Evolutionary conservation across 2,888 invertebrate genomes (phyloP).

Genomic region (Rhodophaea formosa): DNA sequence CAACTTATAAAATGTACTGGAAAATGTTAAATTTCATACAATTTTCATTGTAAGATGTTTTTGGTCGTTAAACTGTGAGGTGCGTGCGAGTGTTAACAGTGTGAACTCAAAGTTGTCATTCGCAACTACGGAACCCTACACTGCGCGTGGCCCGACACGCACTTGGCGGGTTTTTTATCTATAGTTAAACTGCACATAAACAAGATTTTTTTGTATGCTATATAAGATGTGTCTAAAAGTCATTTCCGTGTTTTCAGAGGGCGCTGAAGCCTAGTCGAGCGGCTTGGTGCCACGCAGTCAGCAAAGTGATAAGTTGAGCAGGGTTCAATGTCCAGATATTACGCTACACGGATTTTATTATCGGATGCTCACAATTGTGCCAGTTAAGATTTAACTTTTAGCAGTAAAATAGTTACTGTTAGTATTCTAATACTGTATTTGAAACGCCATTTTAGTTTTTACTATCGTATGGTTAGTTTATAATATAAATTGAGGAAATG

Average conservation of each 20-base stretch:
- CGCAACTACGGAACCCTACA: too few relatives aligned
- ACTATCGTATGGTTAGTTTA: constrained; percentile 33
- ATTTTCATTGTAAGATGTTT: too few relatives aligned
- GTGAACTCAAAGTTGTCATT: too few relatives aligned
- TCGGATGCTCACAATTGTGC: constrained; percentile 77
- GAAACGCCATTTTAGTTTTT: constrained; percentile 48
- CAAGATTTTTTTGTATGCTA: too few relatives aligned
- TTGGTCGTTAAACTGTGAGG: too few relatives aligned
- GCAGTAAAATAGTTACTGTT: constrained; percentile 59
- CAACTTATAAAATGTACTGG: too few relatives aligned
- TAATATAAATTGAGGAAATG: constrained; percentile 36
- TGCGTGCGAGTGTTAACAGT: too few relatives aligned
- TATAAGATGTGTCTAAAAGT: background rate
- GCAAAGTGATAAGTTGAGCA: constrained; percentile 68
- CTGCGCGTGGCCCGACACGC: too few relatives aligned
- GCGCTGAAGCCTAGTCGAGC: constrained; percentile 57
- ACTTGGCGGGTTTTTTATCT: too few relatives aligned
- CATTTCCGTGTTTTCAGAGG: constrained; percentile 49
- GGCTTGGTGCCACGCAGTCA: constrained; percentile 36
- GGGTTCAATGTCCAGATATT: constrained; percentile 61
- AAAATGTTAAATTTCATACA: too few relatives aligned
- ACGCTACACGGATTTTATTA: constrained; percentile 52
- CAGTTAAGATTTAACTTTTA: constrained; percentile 66
- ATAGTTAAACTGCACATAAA: too few relatives aligned
- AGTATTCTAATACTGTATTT: constrained; percentile 51